Evolutionary conservation across 2,888 invertebrate species (phyloP).

Genomic region (Cancer borealis): DNA sequence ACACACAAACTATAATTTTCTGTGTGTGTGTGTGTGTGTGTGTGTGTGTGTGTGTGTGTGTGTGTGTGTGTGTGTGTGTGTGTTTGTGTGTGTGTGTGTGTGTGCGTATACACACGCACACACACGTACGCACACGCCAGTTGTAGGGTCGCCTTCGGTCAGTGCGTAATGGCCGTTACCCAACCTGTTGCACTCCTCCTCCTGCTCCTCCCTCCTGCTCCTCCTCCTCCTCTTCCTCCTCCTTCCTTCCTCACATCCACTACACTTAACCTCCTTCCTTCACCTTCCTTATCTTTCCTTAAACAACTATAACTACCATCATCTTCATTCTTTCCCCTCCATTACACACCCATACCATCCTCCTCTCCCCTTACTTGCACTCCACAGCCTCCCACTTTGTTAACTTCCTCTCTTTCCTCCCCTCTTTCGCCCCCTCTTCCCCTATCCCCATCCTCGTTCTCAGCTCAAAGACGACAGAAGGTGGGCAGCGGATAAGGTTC

Average conservation of each 20-base stretch:
- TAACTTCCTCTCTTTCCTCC: too few species aligned
- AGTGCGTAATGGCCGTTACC: not conserved
- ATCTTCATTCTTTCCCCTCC: not conserved
- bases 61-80: slow-evolving; percentile 4
- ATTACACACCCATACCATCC: not conserved
- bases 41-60: slow-evolving; percentile 14
- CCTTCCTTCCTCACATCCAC: not conserved
- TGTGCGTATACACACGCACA: not conserved
- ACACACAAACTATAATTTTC: not conserved
- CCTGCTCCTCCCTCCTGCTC: not conserved
- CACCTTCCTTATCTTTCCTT: not conserved
- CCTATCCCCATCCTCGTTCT: not conserved
- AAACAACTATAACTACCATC: not conserved
- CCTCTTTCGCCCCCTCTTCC: not conserved
- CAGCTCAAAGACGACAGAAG: not conserved
- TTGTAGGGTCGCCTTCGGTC: slow-evolving; percentile 54
- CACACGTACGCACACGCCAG: not conserved
- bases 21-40: slow-evolving; percentile 2
- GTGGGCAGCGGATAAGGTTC: not conserved
- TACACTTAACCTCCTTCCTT: not conserved
- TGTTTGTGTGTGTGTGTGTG: not conserved
- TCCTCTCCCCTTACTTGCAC: not conserved
- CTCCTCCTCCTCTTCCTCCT: too few species aligned
- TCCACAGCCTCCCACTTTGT: too few species aligned
- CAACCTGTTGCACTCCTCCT: not conserved